Conservation (phyloP, 2,888 invertebrate species). For the Girardia tigrina region DNA sequence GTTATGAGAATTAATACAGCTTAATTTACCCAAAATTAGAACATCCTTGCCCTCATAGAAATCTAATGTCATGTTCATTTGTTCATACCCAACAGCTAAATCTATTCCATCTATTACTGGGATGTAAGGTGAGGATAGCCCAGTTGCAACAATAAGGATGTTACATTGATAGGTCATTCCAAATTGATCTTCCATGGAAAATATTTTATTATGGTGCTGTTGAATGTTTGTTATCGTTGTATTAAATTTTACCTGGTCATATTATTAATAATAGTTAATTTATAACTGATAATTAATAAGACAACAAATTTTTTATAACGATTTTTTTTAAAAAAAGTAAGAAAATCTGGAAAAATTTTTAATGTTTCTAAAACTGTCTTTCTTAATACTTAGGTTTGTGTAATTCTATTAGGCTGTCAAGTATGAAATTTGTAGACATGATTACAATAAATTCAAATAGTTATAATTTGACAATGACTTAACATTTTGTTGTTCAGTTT, state of each 20-base stretch:
- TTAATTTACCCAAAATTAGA: background rate
- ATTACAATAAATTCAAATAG: no score
- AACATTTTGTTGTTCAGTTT: no score
- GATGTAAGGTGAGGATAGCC: background rate
- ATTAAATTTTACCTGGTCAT: background rate
- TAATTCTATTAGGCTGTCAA: no score
- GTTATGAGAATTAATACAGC: no score
- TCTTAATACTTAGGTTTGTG: no score
- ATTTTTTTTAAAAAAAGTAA: no score
- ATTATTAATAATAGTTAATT: background rate
- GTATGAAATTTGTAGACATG: no score
- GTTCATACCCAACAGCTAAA: background rate
- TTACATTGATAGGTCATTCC: background rate
- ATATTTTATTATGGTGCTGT: background rate
- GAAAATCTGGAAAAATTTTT: no score
- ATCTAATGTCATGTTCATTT: background rate
- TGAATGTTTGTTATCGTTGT: background rate
- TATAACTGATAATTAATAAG: no score
- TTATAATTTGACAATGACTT: no score
- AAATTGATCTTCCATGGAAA: background rate
- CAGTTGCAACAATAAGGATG: background rate
- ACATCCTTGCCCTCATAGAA: background rate
- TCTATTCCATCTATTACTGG: background rate
- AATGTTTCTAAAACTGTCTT: no score
- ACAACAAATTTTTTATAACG: no score